Evolutionary conservation across 2,113 vertebrate genomes (phyloP).

Genomic region (Telmatochromis sp.): DNA sequence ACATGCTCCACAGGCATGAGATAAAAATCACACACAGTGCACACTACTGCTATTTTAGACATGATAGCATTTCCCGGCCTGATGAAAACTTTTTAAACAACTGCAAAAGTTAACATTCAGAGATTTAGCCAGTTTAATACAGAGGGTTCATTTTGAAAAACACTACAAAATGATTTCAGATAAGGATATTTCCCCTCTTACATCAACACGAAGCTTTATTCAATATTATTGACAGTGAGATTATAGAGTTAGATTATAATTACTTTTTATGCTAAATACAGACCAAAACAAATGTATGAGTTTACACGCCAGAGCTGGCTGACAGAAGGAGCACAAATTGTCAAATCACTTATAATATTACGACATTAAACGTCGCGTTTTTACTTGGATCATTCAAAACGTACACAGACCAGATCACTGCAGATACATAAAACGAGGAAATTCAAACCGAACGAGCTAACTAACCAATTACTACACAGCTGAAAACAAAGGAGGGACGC

Average conservation of each 20-base stretch:
- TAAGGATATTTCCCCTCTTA: neutral
- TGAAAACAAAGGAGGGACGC: constrained; percentile 26
- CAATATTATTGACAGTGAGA: neutral
- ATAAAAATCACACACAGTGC: neutral
- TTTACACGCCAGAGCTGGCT: neutral
- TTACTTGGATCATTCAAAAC: neutral
- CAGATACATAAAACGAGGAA: neutral
- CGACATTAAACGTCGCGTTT: neutral
- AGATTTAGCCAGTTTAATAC: neutral
- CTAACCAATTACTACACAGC: neutral
- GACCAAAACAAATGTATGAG: neutral
- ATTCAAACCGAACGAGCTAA: neutral
- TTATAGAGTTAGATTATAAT: neutral
- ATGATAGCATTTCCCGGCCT: neutral
- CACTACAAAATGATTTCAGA: neutral
- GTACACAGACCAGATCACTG: neutral
- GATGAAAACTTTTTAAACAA: neutral
- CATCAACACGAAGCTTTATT: neutral
- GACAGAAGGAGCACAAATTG: neutral
- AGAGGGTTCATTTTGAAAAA: neutral
- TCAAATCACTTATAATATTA: neutral
- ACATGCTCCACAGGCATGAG: neutral
- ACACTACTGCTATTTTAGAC: neutral
- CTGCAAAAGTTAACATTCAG: neutral
- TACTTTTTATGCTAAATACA: neutral